Base-by-base conservation (phyloP, 2,113 vertebrate species). In the Indicator maculatus region DNA sequence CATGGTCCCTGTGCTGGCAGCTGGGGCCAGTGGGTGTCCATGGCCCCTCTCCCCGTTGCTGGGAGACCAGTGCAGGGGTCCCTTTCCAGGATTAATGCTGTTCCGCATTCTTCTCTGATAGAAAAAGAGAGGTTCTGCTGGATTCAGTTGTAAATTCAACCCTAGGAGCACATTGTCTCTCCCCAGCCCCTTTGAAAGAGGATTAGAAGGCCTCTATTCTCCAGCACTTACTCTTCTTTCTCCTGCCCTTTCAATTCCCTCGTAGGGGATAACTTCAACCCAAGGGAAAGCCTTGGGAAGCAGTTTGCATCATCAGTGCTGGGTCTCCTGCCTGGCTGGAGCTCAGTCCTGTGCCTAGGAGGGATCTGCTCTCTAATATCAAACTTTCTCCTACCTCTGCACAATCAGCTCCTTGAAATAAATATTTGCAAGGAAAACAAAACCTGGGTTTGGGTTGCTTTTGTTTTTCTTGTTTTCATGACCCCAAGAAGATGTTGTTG, bases 71-170 rank as follows among this genome's bases (percentile, higher is more conserved):
- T 11, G 86, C 3, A 27, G 63, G 93, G 96, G 95, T 96, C 93
- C 92, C 96, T 94, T 67, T 74, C 59, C 33, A 38, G 96, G 97
- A 97, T 97, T 97, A 97, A 77, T 87, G 85, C 96, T 96, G 96
- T 97, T 98, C 97, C 89, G 93, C 97, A 98, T 98, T 98, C 97
- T 91, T 97, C 93, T 95, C 96, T 12, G 70, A n/a, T 77, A 95
- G 93, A 93, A 87, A 83, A 89, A 47, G 67, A 47, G 82, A 79
- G 94, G 88, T 97, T 96, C 85, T 92, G 38, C 87, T 39, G 87
- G 95, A 97, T 95, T 96, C 97, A 75, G 55, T 97, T 90, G 96
- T 96, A 97, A 97, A 97, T 96, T 93, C 69, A 45, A 47, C 95
- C 96, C 70, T 85, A 67, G 94, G 96, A 96, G 95, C 86, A 77